These are phyloP conservation scores for Drosophila truncata DNA, from an alignment of 1,140 invertebrate species.

Conservation along the genomic window DNA sequence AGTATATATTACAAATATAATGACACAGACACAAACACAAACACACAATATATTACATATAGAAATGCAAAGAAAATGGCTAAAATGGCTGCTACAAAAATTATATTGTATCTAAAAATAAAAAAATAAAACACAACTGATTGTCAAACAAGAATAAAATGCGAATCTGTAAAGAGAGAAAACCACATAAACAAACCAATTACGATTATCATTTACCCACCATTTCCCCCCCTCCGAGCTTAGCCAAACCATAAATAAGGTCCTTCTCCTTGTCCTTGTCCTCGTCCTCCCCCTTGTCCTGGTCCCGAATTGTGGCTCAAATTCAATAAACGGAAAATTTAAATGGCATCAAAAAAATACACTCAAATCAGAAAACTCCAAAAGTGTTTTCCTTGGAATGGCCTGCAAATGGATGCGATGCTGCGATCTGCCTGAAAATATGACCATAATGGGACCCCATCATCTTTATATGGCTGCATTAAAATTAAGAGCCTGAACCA, in stretches of 20 bases:
- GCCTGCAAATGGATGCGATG: conserved; percentile 2
- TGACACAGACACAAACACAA: neutral
- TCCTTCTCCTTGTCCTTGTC: neutral
- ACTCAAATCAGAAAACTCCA: conserved; percentile 48
- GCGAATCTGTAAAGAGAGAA: conserved; percentile 49
- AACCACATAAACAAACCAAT: conserved; percentile 38
- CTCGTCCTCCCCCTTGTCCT: neutral
- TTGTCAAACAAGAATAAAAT: conserved; percentile 78
- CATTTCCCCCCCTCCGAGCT: neutral
- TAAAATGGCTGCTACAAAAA: conserved; percentile 37
- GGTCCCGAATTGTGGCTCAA: conserved; percentile 14
- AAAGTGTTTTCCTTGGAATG: conserved; percentile 60
- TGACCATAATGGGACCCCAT: conserved; percentile 11
- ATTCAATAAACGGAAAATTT: conserved; percentile 71
- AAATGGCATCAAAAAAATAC: conserved; percentile 67
- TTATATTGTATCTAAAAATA: conserved; percentile 72
- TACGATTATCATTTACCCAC: conserved; percentile 40
- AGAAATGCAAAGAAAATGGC: conserved; percentile 57
- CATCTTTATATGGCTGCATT: conserved; percentile 34
- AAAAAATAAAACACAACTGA: conserved; percentile 51
- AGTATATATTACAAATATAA: conserved; percentile 46
- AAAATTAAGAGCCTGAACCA: conserved; percentile 11
- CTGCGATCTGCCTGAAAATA: neutral
- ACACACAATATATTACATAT: conserved; percentile 62
- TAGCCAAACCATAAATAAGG: conserved; percentile 16